Evolutionary conservation across 2,888 invertebrate species (phyloP).

Genomic region (Himalopsyche tibetana): DNA sequence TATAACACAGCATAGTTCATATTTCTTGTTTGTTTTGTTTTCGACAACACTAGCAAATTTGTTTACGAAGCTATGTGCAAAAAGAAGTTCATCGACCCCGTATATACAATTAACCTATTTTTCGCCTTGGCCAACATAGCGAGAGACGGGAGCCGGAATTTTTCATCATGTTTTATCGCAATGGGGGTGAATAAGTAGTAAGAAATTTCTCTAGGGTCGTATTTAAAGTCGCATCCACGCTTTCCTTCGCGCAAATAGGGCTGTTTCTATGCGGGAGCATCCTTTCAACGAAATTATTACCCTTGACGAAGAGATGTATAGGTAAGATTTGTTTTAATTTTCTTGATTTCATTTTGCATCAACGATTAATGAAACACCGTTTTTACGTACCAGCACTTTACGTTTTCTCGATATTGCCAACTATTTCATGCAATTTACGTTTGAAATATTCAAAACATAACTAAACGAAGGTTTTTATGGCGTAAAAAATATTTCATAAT

Average conservation of each 20-base stretch:
- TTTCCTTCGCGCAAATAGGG: background rate
- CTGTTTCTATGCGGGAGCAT: background rate
- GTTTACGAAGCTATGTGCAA: slow-evolving; percentile 14
- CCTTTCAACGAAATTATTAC: background rate
- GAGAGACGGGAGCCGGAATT: background rate
- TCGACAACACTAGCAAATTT: background rate
- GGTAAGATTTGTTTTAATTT: too few species aligned
- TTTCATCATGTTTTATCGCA: slow-evolving; percentile 21
- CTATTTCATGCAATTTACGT: too few species aligned
- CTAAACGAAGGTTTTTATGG: too few species aligned
- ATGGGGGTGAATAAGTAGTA: background rate
- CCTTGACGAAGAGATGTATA: background rate
- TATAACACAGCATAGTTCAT: too few species aligned
- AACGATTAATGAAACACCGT: too few species aligned
- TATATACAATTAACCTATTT: background rate
- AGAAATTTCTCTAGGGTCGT: slow-evolving; percentile 6
- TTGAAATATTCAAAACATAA: too few species aligned
- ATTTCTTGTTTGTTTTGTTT: background rate
- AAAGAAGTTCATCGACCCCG: background rate
- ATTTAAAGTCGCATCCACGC: background rate
- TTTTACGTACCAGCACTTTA: too few species aligned
- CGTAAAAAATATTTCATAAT: too few species aligned
- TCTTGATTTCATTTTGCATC: too few species aligned
- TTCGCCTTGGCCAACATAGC: background rate
- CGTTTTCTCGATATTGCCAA: too few species aligned